Evolutionary conservation across 1,140 invertebrate genomes (phyloP).

Genomic region (Cyphomyrmex costatus): DNA sequence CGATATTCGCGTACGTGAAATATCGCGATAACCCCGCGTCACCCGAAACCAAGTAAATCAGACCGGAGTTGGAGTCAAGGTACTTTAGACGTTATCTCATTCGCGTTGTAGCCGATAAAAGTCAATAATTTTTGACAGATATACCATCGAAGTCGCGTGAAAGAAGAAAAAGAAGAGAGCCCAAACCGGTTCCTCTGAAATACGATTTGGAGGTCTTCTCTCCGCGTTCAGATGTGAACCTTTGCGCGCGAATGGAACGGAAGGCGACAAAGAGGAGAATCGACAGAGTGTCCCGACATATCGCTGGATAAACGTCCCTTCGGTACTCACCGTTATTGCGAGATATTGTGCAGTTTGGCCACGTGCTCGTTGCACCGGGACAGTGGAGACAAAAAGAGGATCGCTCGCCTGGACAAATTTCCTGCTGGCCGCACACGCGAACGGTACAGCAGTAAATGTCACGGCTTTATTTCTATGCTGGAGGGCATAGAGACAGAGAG

Average conservation of each 20-base stretch:
- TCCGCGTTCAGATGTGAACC: background rate
- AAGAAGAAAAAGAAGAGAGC: background rate
- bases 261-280: slow-evolving; percentile 7
- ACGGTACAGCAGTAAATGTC: slow-evolving; percentile 42
- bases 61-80: background rate
- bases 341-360: slow-evolving; percentile 23
- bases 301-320: slow-evolving; percentile 46
- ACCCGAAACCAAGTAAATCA: slow-evolving; percentile 33
- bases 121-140: slow-evolving; percentile 47
- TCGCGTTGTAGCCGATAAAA: slow-evolving; percentile 49
- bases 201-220: background rate
- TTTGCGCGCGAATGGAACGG: background rate
- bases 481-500: background rate
- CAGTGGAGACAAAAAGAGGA: slow-evolving; percentile 12
- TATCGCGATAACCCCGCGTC: background rate
- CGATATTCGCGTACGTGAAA: slow-evolving; percentile 13
- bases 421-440: slow-evolving; percentile 19
- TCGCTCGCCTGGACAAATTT: slow-evolving; percentile 39
- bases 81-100: background rate
- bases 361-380: slow-evolving; percentile 40
- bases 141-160: slow-evolving; percentile 23
- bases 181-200: background rate
- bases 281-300: slow-evolving; percentile 21
- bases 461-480: slow-evolving; percentile 49
- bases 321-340: slow-evolving; percentile 26